Percentiles rank a stretch among this genome's conserved stretches.
Evolutionary conservation across 2,113 vertebrate species (phyloP).

Genomic region (Blennius ocellaris): DNA sequence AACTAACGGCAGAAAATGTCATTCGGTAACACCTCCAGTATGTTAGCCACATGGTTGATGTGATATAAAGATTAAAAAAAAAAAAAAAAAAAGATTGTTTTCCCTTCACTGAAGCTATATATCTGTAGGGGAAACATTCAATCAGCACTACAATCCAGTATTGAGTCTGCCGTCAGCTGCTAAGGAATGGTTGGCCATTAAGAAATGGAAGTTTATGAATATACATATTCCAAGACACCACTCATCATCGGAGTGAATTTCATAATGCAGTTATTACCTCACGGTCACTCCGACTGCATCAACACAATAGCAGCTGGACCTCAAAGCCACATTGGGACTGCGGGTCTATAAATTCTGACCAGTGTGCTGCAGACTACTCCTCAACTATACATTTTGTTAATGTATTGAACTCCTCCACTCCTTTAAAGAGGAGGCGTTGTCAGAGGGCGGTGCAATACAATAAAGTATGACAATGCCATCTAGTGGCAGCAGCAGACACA

Average conservation of each 20-base stretch:
- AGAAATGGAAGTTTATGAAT: slow-evolving; percentile 58
- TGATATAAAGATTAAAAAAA: slow-evolving; percentile 20
- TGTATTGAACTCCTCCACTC: slow-evolving; percentile 26
- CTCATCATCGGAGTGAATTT: slow-evolving; percentile 60
- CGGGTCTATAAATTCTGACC: slow-evolving; percentile 50
- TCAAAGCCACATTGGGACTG: slow-evolving; percentile 30
- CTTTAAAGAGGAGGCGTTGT: slow-evolving; percentile 27
- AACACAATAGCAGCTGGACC: slow-evolving; percentile 38
- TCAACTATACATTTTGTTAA: slow-evolving; percentile 34
- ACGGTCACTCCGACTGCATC: slow-evolving; percentile 43
- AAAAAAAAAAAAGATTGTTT: slow-evolving; percentile 7
- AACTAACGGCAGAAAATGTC: slow-evolving; percentile 17
- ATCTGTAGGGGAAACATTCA: slow-evolving; percentile 1
- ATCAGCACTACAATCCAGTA: slow-evolving; percentile 49
- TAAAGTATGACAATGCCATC: slow-evolving; percentile 68
- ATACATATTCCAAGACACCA: slow-evolving; percentile 56
- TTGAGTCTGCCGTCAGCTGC: slow-evolving; percentile 32
- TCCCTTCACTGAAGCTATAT: slow-evolving; percentile 10
- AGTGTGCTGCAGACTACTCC: slow-evolving; percentile 30
- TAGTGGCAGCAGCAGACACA: slow-evolving; percentile 53
- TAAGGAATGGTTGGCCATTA: slow-evolving; percentile 53
- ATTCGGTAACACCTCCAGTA: slow-evolving; percentile 24
- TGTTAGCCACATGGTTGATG: slow-evolving; percentile 6
- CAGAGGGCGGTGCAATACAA: background rate
- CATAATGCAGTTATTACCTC: slow-evolving; percentile 55